These are phyloP conservation scores for Channallabes apus DNA, from an alignment of 2,797 vertebrate species.

Conservation along the genomic window DNA sequence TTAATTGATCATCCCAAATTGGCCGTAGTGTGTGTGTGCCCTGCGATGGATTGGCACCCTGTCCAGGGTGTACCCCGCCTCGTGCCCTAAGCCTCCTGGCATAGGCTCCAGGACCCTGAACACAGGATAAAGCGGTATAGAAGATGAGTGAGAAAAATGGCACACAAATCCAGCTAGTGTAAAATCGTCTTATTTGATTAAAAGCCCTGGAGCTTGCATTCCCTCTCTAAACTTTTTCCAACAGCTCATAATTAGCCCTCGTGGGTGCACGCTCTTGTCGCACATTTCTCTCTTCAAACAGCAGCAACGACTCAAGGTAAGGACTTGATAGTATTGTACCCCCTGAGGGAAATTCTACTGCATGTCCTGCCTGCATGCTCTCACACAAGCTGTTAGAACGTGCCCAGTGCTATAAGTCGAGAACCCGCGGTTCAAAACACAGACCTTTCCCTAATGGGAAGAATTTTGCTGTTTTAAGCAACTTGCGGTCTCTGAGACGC, in stretches of 20 bases:
- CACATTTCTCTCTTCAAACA: not conserved
- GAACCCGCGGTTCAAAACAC: not conserved
- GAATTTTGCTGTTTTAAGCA: slow-evolving; percentile 19
- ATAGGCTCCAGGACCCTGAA: too few species aligned
- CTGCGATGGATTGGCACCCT: too few species aligned
- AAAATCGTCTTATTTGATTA: not conserved
- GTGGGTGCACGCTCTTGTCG: slow-evolving; percentile 24
- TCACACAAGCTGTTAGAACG: not conserved
- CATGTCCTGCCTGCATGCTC: not conserved
- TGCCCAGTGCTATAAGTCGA: not conserved
- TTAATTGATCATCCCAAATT: too few species aligned
- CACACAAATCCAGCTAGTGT: not conserved
- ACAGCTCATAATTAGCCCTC: slow-evolving; percentile 45
- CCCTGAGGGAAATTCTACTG: not conserved
- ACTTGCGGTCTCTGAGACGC: slow-evolving; percentile 12
- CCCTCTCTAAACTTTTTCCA: slow-evolving; percentile 25
- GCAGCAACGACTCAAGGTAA: not conserved
- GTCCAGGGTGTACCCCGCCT: too few species aligned
- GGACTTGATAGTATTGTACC: slow-evolving; percentile 1
- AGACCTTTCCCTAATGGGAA: not conserved
- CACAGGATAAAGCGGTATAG: too few species aligned
- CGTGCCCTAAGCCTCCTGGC: too few species aligned
- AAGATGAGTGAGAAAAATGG: not conserved
- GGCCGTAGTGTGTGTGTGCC: too few species aligned
- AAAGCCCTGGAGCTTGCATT: slow-evolving; percentile 13